Conservation (phyloP, 2,113 vertebrate genomes). For the Ctenomys sociabilis region DNA sequence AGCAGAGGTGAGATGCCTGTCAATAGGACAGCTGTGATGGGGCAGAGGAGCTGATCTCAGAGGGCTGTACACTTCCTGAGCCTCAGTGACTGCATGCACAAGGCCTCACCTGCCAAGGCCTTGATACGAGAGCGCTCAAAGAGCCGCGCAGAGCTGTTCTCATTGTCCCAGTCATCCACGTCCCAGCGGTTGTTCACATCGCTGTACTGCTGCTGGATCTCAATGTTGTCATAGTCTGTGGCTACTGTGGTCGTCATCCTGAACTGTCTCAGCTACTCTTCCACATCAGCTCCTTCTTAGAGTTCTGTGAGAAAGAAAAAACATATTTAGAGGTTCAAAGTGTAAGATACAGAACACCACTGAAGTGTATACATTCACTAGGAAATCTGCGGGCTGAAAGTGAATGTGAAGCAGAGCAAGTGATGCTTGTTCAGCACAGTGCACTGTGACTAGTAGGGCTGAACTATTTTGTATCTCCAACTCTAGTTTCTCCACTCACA, state of each 20-base stretch:
- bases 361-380: not conserved
- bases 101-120: conserved; percentile 92
- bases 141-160: conserved; percentile 96
- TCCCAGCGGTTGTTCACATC: conserved; percentile 99
- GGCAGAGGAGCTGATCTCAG: not conserved
- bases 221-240: conserved; percentile 95
- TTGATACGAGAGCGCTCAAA: conserved; percentile 98
- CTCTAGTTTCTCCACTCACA: not conserved
- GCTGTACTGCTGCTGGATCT: conserved; percentile 97
- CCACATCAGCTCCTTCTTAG: conserved; percentile 90
- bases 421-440: not conserved
- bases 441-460: not conserved
- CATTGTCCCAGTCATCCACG: conserved; percentile 97
- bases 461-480: not conserved
- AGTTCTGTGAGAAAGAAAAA: conserved; percentile 80
- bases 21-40: too few relatives aligned
- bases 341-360: too few relatives aligned
- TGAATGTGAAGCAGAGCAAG: not conserved
- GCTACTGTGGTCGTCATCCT: conserved; percentile 96
- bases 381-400: not conserved
- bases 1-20: not conserved
- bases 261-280: conserved; percentile 85
- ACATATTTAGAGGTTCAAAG: not conserved
- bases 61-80: not conserved
- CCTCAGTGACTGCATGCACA: accelerated